phyloP scores from a whole-genome alignment of 2,113 vertebrate species.

The Nothocercus nigrocapillus region DNA sequence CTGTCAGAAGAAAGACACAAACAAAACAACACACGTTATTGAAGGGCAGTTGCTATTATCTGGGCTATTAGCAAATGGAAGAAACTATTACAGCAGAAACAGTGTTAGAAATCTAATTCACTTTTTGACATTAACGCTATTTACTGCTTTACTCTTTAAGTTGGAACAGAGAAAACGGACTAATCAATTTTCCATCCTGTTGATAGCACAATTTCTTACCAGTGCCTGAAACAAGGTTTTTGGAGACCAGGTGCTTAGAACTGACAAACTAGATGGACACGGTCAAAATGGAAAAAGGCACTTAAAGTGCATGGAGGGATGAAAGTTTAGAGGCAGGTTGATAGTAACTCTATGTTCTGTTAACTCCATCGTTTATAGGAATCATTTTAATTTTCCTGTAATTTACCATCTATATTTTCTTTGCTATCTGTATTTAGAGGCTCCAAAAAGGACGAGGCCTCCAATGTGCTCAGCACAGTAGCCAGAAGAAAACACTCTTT shows the following conservation, averaged over 20 bases:
- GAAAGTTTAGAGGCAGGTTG: not conserved
- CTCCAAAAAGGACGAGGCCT: not conserved
- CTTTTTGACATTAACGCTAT: constrained; percentile 44
- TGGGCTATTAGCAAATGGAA: constrained; percentile 68
- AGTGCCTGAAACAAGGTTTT: not conserved
- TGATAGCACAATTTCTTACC: constrained; percentile 16
- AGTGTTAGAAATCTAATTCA: constrained; percentile 62
- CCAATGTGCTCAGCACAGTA: not conserved
- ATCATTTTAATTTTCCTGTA: not conserved
- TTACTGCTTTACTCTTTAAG: constrained; percentile 46
- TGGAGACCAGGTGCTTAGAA: not conserved
- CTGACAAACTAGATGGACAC: not conserved
- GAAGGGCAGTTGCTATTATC: constrained; percentile 62
- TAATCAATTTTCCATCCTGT: constrained; percentile 48
- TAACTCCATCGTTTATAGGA: not conserved
- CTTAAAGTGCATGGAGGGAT: not conserved
- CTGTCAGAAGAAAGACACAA: constrained; percentile 56
- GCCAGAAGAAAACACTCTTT: not conserved
- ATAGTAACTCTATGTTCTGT: not conserved
- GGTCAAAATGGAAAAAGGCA: not conserved
- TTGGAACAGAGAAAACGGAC: constrained; percentile 14
- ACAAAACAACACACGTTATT: constrained; percentile 50
- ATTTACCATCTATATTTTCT: not conserved
- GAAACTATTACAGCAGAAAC: constrained; percentile 65
- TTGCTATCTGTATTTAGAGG: not conserved